phyloP scores from a whole-genome alignment of 2,888 invertebrate species.

The Heliconius aoede region DNA sequence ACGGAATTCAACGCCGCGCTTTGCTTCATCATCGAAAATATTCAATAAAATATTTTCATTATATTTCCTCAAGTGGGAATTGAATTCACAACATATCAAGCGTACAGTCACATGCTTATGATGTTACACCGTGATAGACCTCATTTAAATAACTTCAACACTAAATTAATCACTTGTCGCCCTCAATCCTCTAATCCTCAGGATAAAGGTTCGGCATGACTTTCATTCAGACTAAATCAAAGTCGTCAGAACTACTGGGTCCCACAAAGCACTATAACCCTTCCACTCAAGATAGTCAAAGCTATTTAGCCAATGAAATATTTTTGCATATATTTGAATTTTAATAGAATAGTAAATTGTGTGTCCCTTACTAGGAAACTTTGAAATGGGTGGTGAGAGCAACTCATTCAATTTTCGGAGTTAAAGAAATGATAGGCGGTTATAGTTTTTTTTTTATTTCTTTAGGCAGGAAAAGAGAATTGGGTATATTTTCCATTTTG shows the following conservation, averaged over 20 bases:
- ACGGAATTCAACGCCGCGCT: too few relatives aligned
- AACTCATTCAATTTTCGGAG: background rate
- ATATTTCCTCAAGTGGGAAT: background rate
- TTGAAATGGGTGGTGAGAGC: background rate
- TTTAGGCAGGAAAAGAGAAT: too few relatives aligned
- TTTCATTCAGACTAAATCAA: slow-evolving; percentile 19
- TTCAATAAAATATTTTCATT: too few relatives aligned
- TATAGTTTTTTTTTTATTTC: too few relatives aligned
- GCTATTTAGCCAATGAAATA: slow-evolving; percentile 8
- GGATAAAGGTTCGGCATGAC: slow-evolving; percentile 20
- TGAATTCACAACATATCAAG: background rate
- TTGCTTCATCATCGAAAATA: too few relatives aligned
- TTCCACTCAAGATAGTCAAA: slow-evolving; percentile 1
- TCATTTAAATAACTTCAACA: slow-evolving; percentile 10
- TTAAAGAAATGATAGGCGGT: too few relatives aligned
- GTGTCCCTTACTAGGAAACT: background rate
- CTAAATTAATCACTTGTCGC: slow-evolving; percentile 12
- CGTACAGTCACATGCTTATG: background rate
- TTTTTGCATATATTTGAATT: slow-evolving; percentile 20
- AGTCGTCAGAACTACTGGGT: slow-evolving; percentile 14
- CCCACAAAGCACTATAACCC: slow-evolving; percentile 11
- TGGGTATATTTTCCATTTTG: too few relatives aligned
- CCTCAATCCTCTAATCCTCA: slow-evolving; percentile 22
- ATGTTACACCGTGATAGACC: too few relatives aligned
- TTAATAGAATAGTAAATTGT: slow-evolving; percentile 1